phyloP scores from a whole-genome alignment of 2,797 vertebrate genomes.

The Pseudochirops cupreus region DNA sequence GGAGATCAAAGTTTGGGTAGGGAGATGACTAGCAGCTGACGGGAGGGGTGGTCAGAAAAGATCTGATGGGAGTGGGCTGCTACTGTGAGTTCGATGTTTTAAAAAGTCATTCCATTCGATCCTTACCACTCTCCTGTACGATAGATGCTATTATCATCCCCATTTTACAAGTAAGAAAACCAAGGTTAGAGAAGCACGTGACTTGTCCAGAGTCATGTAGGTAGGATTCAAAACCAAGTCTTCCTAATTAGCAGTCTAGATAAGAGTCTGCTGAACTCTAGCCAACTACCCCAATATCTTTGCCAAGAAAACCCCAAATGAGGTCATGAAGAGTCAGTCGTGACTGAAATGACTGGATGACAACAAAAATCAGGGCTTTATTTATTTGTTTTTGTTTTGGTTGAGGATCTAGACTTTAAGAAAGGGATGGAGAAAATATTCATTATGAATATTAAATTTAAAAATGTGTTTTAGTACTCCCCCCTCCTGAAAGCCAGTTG shows the following conservation, averaged over 20 bases:
- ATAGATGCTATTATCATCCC: background rate
- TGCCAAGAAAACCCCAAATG: background rate
- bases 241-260: background rate
- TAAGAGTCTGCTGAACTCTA: background rate
- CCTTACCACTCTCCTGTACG: background rate
- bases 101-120: background rate
- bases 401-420: background rate
- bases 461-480: background rate
- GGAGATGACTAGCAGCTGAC: background rate
- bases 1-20: background rate
- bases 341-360: background rate
- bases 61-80: background rate
- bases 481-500: background rate
- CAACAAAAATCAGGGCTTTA: background rate
- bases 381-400: background rate
- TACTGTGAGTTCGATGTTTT: background rate
- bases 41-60: background rate
- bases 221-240: background rate
- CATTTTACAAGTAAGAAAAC: background rate
- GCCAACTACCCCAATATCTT: background rate
- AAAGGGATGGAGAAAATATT: background rate
- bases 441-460: background rate
- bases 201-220: background rate
- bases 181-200: background rate
- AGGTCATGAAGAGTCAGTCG: background rate